These are phyloP conservation scores for Pocota personata DNA, from an alignment of 2,888 invertebrate species.

Conservation along the genomic window DNA sequence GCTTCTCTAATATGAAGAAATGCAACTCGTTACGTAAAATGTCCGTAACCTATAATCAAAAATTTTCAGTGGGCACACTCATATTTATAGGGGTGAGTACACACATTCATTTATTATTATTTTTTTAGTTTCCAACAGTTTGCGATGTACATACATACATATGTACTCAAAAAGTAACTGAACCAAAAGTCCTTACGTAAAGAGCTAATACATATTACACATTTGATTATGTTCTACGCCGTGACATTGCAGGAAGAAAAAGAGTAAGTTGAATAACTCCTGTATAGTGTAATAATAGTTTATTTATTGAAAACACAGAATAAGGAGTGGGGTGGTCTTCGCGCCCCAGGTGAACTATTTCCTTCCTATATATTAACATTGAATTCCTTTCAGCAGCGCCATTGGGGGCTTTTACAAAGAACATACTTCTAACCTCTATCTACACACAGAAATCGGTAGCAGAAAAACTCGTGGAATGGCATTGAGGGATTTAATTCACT, in stretches of 20 bases:
- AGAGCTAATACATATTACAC: background rate
- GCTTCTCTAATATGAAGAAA: background rate
- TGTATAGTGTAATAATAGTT: constrained; percentile 62
- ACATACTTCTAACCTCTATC: constrained; percentile 24
- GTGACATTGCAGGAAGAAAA: background rate
- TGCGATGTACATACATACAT: background rate
- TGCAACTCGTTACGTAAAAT: background rate
- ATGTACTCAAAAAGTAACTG: constrained; percentile 13
- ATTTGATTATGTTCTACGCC: background rate
- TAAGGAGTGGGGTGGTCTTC: constrained; percentile 59
- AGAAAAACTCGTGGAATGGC: constrained; percentile 27
- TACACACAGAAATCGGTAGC: constrained; percentile 27
- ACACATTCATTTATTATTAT: background rate
- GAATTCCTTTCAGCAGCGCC: constrained; percentile 72
- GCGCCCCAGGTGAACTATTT: constrained; percentile 65
- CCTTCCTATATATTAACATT: constrained; percentile 57
- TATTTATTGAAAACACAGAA: constrained; percentile 71
- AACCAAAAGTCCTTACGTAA: constrained; percentile 30
- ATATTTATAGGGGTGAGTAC: constrained; percentile 11
- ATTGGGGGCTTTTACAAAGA: constrained; percentile 59
- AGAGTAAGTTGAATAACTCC: background rate
- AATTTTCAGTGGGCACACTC: background rate
- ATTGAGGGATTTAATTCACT: constrained; percentile 12
- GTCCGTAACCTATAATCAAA: constrained; percentile 24
- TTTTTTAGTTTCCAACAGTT: background rate